phyloP scores from a whole-genome alignment of 2,888 invertebrate genomes.

The Gortyna flavago region DNA sequence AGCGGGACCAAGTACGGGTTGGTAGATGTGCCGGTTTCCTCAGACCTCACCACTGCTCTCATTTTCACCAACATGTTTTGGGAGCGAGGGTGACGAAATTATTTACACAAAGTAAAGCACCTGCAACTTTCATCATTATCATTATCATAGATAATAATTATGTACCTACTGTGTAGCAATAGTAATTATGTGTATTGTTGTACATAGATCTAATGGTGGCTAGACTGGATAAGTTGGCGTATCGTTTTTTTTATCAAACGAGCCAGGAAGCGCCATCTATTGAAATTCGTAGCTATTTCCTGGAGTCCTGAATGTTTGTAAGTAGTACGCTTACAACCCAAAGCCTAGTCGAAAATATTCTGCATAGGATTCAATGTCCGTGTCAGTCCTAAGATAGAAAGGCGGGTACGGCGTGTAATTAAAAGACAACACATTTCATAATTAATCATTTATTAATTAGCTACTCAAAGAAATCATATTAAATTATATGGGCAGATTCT shows the following conservation, averaged over 20 bases:
- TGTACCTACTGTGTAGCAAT: background rate
- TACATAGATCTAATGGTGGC: background rate
- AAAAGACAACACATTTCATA: conserved; percentile 47
- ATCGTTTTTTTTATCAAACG: background rate
- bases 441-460: conserved; percentile 76
- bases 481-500: conserved; percentile 67
- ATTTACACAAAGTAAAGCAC: too few species aligned
- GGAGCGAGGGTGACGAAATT: too few species aligned
- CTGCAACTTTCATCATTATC: too few species aligned
- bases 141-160: background rate
- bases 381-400: too few species aligned
- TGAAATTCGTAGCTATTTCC: background rate
- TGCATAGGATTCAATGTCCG: too few species aligned
- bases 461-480: conserved; percentile 74
- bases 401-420: too few species aligned
- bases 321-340: background rate
- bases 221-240: background rate
- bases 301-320: background rate
- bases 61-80: too few species aligned
- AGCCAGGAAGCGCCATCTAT: conserved; percentile 39
- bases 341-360: background rate
- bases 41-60: too few species aligned
- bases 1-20: too few species aligned
- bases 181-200: too few species aligned
- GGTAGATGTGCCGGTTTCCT: background rate